Base-by-base conservation (phyloP, 2,888 invertebrate genomes). In the Xestia c-nigrum region DNA sequence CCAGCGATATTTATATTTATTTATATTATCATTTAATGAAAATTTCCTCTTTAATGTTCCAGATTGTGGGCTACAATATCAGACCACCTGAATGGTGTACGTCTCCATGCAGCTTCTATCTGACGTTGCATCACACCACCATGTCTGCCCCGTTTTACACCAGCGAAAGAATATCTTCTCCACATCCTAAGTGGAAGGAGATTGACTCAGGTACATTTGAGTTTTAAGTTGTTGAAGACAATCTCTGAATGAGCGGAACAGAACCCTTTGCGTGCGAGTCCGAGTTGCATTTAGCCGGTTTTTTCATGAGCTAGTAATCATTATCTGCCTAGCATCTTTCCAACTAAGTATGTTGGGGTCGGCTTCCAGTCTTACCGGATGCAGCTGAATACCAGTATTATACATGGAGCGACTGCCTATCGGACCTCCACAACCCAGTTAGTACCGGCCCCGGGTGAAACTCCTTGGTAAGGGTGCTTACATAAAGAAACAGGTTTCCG, bases 121-220 rank as follows among this genome's bases (percentile, higher is more conserved):
- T 98, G 85, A 98, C 99, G 0, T 95, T 99, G 40, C 99, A 99
- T 91, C 97, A 98, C 87, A 98, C 98, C 6, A 97, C 98, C 24
- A 98, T 98, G 97, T 98, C 98, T 12, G 98, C 98, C 10, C 98
- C 99, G 0, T 98, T 99, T 90, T 99, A 98, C 90, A 98, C 98
- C 0, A 99, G 98, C 89, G 98, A 98, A 93, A 97, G 97, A 89
- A 96, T 98, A 82, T 97, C 97, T 70, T 97, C 97, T 31, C 97
- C 97, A 40, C 98, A 98, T 94, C 98, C 98, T 6, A 98, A 98
- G 93, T 99, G 99, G 99, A 97, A 97, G 87, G 98, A 98, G 93
- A 97, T 99, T 78, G 98, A 98, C 93, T 97, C 98, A 91, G 97
- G 97, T 93, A 96, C 10, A 38, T 7, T 59, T 5, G 31, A 1